Evolutionary conservation across 2,113 vertebrate species (phyloP).

Genomic region (Tenrec ecaudatus): DNA sequence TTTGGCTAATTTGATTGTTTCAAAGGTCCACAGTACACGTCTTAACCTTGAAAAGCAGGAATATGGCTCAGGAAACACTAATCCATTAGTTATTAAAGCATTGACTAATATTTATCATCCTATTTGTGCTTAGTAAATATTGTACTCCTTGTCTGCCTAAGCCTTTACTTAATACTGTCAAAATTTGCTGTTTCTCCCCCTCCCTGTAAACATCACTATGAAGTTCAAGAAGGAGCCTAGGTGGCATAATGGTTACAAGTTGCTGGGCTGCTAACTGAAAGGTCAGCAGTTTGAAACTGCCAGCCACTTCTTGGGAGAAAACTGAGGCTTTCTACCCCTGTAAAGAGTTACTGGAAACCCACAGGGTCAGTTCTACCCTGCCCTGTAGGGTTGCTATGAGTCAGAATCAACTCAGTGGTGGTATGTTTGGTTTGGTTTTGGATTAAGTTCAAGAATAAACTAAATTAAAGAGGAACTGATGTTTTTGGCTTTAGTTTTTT

Average conservation of each 20-base stretch:
- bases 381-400: too few species aligned
- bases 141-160: not conserved
- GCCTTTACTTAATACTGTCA: conserved; percentile 48
- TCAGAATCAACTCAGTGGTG: too few species aligned
- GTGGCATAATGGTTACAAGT: not conserved
- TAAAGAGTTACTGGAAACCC: too few species aligned
- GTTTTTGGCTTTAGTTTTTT: not conserved
- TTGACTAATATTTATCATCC: not conserved
- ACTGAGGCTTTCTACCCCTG: too few species aligned
- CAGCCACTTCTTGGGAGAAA: too few species aligned
- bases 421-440: too few species aligned
- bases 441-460: conserved; percentile 22
- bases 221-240: not conserved
- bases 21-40: not conserved
- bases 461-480: not conserved
- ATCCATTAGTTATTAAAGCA: conserved; percentile 13
- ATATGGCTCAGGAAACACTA: conserved; percentile 11
- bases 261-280: too few species aligned
- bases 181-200: conserved; percentile 11
- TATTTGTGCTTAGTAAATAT: conserved; percentile 39
- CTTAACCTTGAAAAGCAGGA: conserved; percentile 21
- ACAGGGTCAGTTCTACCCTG: too few species aligned
- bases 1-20: conserved; percentile 39
- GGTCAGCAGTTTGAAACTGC: too few species aligned
- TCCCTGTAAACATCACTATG: conserved; percentile 18